These are phyloP conservation scores for Hippocampus guttulatus DNA, from an alignment of 2,113 vertebrate genomes.

Conservation along the genomic window DNA sequence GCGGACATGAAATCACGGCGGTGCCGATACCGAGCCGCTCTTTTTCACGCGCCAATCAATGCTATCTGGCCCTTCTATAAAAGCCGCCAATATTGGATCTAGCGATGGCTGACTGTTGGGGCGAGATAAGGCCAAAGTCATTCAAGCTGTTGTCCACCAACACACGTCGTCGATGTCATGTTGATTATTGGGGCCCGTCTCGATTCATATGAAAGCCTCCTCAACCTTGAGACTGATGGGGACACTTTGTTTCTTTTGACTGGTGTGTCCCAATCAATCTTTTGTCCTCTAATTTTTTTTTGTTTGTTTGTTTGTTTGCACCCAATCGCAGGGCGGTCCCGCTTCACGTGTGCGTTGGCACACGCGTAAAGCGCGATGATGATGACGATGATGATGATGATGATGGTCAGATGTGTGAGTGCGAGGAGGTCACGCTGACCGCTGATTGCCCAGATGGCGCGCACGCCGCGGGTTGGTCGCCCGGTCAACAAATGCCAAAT, in stretches of 20 bases:
- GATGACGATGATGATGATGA: conserved; percentile 20
- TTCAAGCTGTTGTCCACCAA: background rate
- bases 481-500: conserved; percentile 36
- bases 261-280: conserved; percentile 20
- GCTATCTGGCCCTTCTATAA: conserved; percentile 24
- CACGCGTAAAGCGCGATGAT: conserved; percentile 13
- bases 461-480: conserved; percentile 28
- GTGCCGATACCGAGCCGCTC: conserved; percentile 27
- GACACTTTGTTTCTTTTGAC: conserved; percentile 15
- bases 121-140: conserved; percentile 32
- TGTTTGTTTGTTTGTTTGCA: background rate
- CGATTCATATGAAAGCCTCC: conserved; percentile 12
- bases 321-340: conserved; percentile 23
- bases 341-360: conserved; percentile 29
- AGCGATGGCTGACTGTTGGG: conserved; percentile 21
- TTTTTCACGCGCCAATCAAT: conserved; percentile 36
- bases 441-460: conserved; percentile 58
- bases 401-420: conserved; percentile 46
- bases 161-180: conserved; percentile 3
- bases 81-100: conserved; percentile 20
- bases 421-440: conserved; percentile 48
- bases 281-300: background rate
- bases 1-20: conserved; percentile 2
- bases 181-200: conserved; percentile 4
- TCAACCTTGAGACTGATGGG: conserved; percentile 20